Evolutionary conservation across 2,113 vertebrate species (phyloP), one percentile per base, ranked within the genome.

Genomic region (Corythoichthys haematopterus): DNA sequence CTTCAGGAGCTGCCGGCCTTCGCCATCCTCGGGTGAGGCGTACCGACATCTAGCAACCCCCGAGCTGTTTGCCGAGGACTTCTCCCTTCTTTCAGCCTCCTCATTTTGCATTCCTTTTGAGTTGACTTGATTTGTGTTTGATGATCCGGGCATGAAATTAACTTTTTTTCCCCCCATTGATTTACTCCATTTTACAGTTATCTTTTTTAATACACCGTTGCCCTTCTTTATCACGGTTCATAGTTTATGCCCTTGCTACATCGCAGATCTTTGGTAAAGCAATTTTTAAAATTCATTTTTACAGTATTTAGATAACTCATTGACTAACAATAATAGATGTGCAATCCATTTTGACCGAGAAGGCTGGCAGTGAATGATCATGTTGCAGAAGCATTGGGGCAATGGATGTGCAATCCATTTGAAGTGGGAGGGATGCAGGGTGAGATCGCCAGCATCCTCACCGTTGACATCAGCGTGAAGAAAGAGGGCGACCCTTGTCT

Each of bases 1-100:
- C 94, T 99, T 66, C 97, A 99, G 90, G 97, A 98, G 84, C 92
- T 99, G 66, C 97, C 97, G 0, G 97, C 96, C 9, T 99, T 99
- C 1, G 97, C 95, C 0, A 93, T 98, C 76, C 96, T 99, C 0
- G 97, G 97, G 97, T 99, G 84, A 91, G 50, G 11, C 57, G 37
- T 6, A 4, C 51, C 66, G 65, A 38, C 37, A 63, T 56, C 20
- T 65, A 66, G 16, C 1, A 43, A 63, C 14, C 46, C 60, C 48
- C 48, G 14, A 64, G 9, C 2, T n/a, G 6, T 8, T 68, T 69
- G 67, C 55, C 10, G 43, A 59, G 36, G 65, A 64, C 46, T 74
- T 62, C 46, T 47, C 28, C 40, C 40, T 20, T 52, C 13, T 61
- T 65, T 66, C 33, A 60, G 33, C 12, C 1, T 33, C 16, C 52